Conservation (phyloP, 2,888 invertebrate species). For the Eubasilissa splendida region DNA sequence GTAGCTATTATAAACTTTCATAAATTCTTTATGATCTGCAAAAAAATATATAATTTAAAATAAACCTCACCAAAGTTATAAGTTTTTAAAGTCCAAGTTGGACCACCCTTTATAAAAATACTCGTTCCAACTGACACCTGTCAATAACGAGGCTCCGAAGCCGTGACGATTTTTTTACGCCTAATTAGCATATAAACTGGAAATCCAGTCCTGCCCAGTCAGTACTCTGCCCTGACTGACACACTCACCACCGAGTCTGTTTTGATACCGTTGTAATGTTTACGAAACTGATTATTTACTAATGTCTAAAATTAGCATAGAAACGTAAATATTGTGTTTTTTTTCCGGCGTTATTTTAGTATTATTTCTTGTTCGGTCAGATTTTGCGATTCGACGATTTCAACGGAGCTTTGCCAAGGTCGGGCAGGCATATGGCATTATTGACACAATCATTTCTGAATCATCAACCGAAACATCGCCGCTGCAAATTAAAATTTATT, state of each 20-base stretch:
- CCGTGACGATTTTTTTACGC: neutral
- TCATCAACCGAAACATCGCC: neutral
- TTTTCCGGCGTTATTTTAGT: neutral
- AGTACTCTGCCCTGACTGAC: neutral
- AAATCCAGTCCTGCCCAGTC: slow-evolving; percentile 5
- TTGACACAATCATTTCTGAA: neutral
- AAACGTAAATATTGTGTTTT: neutral
- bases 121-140: neutral
- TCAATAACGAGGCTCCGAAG: neutral
- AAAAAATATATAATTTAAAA: no score
- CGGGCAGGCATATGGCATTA: neutral
- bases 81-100: no score
- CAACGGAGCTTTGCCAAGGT: neutral
- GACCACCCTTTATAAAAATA: no score
- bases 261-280: slow-evolving; percentile 4
- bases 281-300: slow-evolving; percentile 3
- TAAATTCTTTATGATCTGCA: no score
- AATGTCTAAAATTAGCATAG: slow-evolving; percentile 21
- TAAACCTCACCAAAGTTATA: no score
- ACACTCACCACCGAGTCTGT: neutral
- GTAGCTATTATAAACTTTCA: no score
- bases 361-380: no score
- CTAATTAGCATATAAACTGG: neutral
- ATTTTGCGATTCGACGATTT: neutral
- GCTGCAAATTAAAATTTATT: neutral